Conservation (phyloP, 2,888 invertebrate species). For the Nemotelus nigrinus region DNA sequence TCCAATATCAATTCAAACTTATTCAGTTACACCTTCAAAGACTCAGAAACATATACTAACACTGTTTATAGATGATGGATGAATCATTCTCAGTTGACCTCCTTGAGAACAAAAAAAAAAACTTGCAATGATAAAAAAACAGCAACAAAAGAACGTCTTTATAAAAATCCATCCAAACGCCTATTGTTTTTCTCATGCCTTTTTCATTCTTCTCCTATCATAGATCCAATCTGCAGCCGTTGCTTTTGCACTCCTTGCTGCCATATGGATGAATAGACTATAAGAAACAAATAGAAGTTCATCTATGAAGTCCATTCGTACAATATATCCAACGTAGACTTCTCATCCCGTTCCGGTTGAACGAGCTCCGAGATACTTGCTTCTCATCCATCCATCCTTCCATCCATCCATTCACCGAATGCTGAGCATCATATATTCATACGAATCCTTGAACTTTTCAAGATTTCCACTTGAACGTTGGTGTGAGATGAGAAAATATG, state of each 20-base stretch:
- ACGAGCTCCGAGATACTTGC: not conserved
- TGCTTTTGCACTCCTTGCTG: not conserved
- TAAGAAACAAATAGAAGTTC: conserved; percentile 13
- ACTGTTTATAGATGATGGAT: no score
- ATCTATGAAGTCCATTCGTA: conserved; percentile 8
- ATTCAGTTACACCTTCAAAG: no score
- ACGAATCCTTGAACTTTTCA: conserved; percentile 37
- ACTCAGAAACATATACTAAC: no score
- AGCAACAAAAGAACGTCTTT: conserved; percentile 2
- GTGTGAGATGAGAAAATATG: not conserved
- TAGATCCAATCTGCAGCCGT: not conserved
- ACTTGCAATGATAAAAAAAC: not conserved
- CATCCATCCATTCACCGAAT: conserved; percentile 35
- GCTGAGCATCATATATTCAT: conserved; percentile 37
- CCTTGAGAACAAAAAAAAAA: no score
- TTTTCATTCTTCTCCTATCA: not conserved
- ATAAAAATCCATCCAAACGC: conserved; percentile 12
- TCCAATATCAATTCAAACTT: no score
- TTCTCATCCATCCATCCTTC: conserved; percentile 27
- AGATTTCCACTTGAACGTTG: conserved; percentile 40
- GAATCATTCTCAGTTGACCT: no score
- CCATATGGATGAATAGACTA: no score
- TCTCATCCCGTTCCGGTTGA: not conserved
- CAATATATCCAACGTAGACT: not conserved
- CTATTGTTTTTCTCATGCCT: not conserved